Percentiles rank a stretch among this genome's conserved stretches.
Conservation (phyloP, 1,140 invertebrate genomes). For the Ips nitidus region DNA sequence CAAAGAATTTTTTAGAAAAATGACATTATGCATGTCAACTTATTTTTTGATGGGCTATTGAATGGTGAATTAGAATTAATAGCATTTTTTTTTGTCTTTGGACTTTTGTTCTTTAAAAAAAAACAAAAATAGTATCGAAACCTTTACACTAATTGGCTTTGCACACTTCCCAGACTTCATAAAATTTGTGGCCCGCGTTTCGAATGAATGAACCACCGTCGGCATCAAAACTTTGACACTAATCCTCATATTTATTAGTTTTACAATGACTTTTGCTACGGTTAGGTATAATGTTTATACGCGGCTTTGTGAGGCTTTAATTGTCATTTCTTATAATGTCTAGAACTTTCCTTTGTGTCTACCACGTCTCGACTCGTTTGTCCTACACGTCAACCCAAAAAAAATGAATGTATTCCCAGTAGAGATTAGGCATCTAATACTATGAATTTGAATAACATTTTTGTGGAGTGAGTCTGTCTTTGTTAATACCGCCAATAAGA, state of each 20-base stretch:
- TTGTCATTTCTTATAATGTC: slow-evolving; percentile 24
- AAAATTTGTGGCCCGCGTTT: slow-evolving; percentile 5
- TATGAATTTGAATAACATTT: slow-evolving; percentile 12
- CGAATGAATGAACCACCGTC: background rate
- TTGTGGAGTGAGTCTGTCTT: background rate
- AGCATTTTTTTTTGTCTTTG: too few species aligned
- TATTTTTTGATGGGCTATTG: too few species aligned
- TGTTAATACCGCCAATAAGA: too few species aligned
- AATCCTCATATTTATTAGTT: slow-evolving; percentile 27
- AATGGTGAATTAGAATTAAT: too few species aligned
- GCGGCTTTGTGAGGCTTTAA: slow-evolving; percentile 28
- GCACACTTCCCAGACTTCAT: background rate
- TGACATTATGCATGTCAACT: too few species aligned
- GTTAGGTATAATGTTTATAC: slow-evolving; percentile 32
- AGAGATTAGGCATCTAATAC: slow-evolving; percentile 20
- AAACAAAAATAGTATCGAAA: too few species aligned
- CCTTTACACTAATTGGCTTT: too few species aligned
- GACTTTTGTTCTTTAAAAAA: too few species aligned
- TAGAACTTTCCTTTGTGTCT: slow-evolving; percentile 12
- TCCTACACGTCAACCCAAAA: background rate
- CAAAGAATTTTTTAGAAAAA: too few species aligned
- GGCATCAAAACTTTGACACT: slow-evolving; percentile 18
- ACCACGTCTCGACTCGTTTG: slow-evolving; percentile 17
- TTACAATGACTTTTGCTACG: slow-evolving; percentile 34
- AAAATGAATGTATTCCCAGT: slow-evolving; percentile 10